Evolutionary conservation across 1,140 invertebrate species (phyloP), one percentile per base, ranked within the genome.

Genomic region (Macrocentrus cingulum): DNA sequence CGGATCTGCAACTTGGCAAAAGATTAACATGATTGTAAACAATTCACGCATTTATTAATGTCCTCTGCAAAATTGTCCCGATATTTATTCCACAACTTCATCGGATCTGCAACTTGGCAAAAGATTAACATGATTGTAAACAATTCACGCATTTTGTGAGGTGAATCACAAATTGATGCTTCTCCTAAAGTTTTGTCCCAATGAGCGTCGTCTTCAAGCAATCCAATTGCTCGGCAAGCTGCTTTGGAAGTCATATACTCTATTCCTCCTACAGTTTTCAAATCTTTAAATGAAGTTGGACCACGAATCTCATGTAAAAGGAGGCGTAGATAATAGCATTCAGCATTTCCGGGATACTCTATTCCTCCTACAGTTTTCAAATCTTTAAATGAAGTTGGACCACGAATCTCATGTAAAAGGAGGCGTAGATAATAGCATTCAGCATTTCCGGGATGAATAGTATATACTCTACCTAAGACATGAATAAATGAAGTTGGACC

Each of bases 231-330:
- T 44, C 41, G 59, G 15, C 68, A 72, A 11, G 76, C 70, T 46
- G 62, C 61, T 61, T 68, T 56, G 56, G 62, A 76, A 6, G 72
- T 74, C 2, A 36, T 1, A 60, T 65, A 66, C 23, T 59, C 16
- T 6, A 52, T n/a, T 18, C 65, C 70, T 54, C 78, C 37, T 19
- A 75, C 61, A 44, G 67, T 79, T 61, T 62, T 67, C 16, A 81
- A 60, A 58, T 68, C 57, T 59, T 64, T 60, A 68, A 76, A 81
- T 42, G 55, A 71, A 48, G 45, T 74, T 9, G 77, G 70, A 22
- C 79, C 79, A 62, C 49, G 68, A 63, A 82, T 56, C 61, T 72
- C 46, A 61, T 68, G 48, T 63, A 83, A 66, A 49, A 82, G 65
- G 46, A 81, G 34, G 54, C 72, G 63, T 48, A 82, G 60, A 70